Evolutionary conservation across 2,797 vertebrate species (phyloP).

Genomic region (Coranthus polyacanthus): DNA sequence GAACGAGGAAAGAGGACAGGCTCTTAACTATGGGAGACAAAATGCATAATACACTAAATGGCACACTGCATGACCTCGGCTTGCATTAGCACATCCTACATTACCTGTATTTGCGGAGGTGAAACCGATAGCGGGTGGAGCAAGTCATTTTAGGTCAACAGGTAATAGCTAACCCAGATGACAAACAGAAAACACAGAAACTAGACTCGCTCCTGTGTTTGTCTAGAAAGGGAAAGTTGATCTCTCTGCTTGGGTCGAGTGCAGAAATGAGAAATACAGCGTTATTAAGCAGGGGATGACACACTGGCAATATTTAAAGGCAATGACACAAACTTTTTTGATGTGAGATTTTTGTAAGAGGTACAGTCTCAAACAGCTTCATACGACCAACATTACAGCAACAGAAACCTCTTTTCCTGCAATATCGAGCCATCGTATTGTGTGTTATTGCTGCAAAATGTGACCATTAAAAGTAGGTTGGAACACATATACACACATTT

Average conservation of each 20-base stretch:
- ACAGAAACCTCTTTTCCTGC: neutral
- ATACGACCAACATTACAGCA: neutral
- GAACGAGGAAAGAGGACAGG: slow-evolving; percentile 38
- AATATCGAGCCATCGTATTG: neutral
- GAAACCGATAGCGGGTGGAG: slow-evolving; percentile 63
- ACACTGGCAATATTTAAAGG: neutral
- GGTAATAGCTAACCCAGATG: slow-evolving; percentile 47
- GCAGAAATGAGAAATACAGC: slow-evolving; percentile 32
- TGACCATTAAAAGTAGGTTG: neutral
- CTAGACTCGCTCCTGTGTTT: slow-evolving; percentile 39
- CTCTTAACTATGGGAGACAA: slow-evolving; percentile 38
- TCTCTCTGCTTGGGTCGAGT: slow-evolving; percentile 33
- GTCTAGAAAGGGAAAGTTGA: slow-evolving; percentile 61
- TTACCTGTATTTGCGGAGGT: slow-evolving; percentile 27
- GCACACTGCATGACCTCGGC: slow-evolving; percentile 29
- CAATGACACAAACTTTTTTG: neutral
- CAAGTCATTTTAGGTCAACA: slow-evolving; percentile 53
- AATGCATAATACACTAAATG: slow-evolving; percentile 42
- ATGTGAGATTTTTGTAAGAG: neutral
- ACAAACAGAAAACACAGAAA: slow-evolving; percentile 57
- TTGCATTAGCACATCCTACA: slow-evolving; percentile 21
- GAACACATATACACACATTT: neutral
- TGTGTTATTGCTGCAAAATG: slow-evolving; percentile 3
- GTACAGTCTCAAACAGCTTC: neutral
- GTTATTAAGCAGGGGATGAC: neutral